Evolutionary conservation across 2,797 vertebrate genomes (phyloP), one percentile per base, ranked within the genome.

Genomic region (Notolepis coatsorum): DNA sequence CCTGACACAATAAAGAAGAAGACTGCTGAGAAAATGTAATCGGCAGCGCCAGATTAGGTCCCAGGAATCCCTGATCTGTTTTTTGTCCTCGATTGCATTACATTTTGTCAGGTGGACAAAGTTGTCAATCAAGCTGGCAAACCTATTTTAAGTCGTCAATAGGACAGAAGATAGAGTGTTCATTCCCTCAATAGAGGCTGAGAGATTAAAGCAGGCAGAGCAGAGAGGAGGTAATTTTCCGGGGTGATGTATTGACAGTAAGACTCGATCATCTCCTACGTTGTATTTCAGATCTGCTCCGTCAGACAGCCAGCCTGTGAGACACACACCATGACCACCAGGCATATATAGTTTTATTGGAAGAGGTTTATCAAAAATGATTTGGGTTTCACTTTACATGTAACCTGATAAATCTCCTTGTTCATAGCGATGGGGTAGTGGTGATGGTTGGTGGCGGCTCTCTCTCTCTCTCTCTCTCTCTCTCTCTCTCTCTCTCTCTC

Each of bases 81-180:
- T 91, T 74, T 86, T 88, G 83, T 87, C 90, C 87, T 80, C 68
- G 6, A 72, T 84, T 80, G 86, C 89, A 85, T 89, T 87, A 87
- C 89, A 90, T 91, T 92, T 84, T 90, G 88, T 90, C 86, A 88
- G 87, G 77, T 86, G 88, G 91, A 92, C 88, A 93, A 91, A 91
- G 91, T 90, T 93, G 92, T 93, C 92, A 93, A 88, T 92, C 91
- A 93, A 85, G 83, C 86, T 74, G 83, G 89, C 85, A 90, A 91
- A 92, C 86, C 89, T 80, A 92, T 93, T 94, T 92, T 87, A 87
- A 68, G 79, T 84, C 72, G 87, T 91, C 93, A 92, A 92, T 93
- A 85, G 89, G 82, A 90, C 76, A 61, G 85, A 82, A 77, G 66
- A 77, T 86, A 84, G 84, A 82, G 86, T 75, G 84, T 82, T 88